Base-by-base conservation (phyloP, 2,888 invertebrate genomes). In the Fragum whitleyi region DNA sequence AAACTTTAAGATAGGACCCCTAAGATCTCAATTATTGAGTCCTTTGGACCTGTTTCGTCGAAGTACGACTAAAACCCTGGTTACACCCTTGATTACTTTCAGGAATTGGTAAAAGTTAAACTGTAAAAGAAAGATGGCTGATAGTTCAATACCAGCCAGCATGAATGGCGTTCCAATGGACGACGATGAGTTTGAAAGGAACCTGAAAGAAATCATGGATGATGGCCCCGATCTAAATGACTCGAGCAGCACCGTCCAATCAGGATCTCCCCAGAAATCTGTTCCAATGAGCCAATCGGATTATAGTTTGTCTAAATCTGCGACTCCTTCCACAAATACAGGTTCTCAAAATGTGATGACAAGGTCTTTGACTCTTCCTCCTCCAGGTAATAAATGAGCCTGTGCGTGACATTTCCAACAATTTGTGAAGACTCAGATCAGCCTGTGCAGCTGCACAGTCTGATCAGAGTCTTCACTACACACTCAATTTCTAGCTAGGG, bases 201-300 rank as follows among this genome's bases (percentile, higher is more conserved):
- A 93, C 74, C 85, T 93, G 53, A 91, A 92, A 67, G 93, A 93
- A 74, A 93, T 92, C 84, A 81, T 93, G 80, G 92, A 92, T 68
- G 93, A 93, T 80, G 93, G 90, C 7, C 92, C 92, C 6, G 88
- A 85, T 71, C 87, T 93, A 32, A 90, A 91, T 74, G 92, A 93
- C 61, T 85, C 89, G 32, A 91, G 92, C 67, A 91, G 90, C 32
- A 91, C 90, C 21, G 92, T 93, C 9, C 92, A 92, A 83, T 88
- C 89, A 84, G 87, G 88, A 23, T 86, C 88, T 29, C 86, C 88
- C n/a, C 85, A 87, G 73, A 88, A 86, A 74, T 74, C 68, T n/a
- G 61, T 16, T n/a, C 42, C 59, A 7, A 67, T 81, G 79, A 72
- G 74, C 29, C 81, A 81, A 42, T 77, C 81, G 7, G 75, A 73